Evolutionary conservation across 1,140 invertebrate genomes (phyloP).

Genomic region (Adelges cooleyi): DNA sequence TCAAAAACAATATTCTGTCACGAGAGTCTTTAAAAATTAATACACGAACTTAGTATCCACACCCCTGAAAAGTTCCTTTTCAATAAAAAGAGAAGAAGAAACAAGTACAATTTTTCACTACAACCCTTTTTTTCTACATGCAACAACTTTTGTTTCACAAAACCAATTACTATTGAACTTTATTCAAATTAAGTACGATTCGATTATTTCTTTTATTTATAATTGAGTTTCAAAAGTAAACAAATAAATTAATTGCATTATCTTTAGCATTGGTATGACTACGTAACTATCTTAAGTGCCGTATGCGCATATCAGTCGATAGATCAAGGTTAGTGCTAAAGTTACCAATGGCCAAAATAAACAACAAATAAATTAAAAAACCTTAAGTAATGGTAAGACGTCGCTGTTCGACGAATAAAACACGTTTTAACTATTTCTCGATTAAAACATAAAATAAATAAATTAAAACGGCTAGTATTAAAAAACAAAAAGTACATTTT

Average conservation of each 20-base stretch:
- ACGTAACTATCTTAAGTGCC: background rate
- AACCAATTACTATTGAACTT: constrained; percentile 22
- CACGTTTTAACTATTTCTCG: too few relatives aligned
- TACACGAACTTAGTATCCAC: constrained; percentile 10
- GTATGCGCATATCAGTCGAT: background rate
- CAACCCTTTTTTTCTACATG: constrained; percentile 11
- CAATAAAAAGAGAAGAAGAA: too few relatives aligned
- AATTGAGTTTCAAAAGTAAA: constrained; percentile 7
- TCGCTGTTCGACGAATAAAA: too few relatives aligned
- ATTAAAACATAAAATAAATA: too few relatives aligned
- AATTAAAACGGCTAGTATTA: too few relatives aligned
- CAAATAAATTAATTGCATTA: constrained; percentile 6
- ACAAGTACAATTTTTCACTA: too few relatives aligned
- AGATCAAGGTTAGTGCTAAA: background rate
- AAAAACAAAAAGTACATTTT: too few relatives aligned
- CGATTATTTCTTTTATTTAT: background rate
- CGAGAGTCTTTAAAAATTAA: constrained; percentile 26
- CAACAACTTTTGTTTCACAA: constrained; percentile 8
- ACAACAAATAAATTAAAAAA: background rate
- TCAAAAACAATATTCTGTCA: constrained; percentile 23
- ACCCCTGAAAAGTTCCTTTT: too few relatives aligned
- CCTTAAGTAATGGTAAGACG: background rate
- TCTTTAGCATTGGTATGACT: background rate
- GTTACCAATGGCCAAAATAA: background rate
- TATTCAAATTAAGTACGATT: background rate